A percentile compares a stretch with the other conserved stretches of the same genome.
Evolutionary conservation across 2,113 vertebrate species (phyloP).

Genomic region (Oncorhynchus nerka): DNA sequence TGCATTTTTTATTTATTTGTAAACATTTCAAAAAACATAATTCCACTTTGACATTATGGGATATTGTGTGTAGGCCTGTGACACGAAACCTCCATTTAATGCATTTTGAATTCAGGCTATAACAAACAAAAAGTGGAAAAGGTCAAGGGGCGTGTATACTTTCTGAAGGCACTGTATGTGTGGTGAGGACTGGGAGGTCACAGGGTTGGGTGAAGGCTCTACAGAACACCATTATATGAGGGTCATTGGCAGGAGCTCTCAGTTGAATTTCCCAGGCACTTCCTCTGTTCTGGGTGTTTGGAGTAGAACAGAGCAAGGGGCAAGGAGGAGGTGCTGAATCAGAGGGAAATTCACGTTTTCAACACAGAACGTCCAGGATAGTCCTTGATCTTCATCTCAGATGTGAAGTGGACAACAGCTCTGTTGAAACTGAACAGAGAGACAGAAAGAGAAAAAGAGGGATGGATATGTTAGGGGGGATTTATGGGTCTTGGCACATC

Average conservation of each 20-base stretch:
- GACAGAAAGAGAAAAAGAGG: not conserved
- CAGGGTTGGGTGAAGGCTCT: not conserved
- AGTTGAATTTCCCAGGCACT: not conserved
- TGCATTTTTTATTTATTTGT: too few relatives aligned
- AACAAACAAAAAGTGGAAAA: too few relatives aligned
- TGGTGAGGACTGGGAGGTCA: not conserved
- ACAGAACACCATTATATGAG: not conserved
- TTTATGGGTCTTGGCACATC: constrained; percentile 6
- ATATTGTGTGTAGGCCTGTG: too few relatives aligned
- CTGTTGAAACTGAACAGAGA: not conserved
- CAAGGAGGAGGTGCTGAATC: not conserved
- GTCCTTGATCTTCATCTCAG: not conserved
- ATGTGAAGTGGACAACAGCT: constrained; percentile 5
- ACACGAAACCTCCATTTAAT: too few relatives aligned
- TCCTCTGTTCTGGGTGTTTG: constrained; percentile 1
- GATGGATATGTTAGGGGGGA: constrained; percentile 8
- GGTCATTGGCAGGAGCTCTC: not conserved
- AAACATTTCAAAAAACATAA: too few relatives aligned
- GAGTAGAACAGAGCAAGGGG: not conserved
- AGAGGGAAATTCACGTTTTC: not conserved
- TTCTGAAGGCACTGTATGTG: not conserved
- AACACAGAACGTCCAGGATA: not conserved
- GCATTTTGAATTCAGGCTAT: too few relatives aligned
- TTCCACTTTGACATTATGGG: too few relatives aligned
- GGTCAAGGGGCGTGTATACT: not conserved